Evolutionary conservation across 92 coral and sea anemone genomes (phyloP), one percentile per base, ranked within the genome.

Genomic region (Muricea muricata): DNA sequence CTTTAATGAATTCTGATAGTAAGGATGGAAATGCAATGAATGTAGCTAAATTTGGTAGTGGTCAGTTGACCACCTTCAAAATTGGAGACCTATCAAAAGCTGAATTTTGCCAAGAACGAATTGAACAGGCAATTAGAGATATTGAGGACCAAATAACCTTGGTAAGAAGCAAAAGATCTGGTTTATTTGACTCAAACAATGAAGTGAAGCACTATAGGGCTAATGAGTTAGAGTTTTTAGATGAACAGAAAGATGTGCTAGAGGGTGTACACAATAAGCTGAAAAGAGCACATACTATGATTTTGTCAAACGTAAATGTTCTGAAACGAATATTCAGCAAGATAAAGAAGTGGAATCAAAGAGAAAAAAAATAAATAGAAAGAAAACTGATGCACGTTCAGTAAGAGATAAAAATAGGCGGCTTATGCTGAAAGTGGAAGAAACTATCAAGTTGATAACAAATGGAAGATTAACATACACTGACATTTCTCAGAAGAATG

Each of bases 21-120:
- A 81, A 67, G 48, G 78, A 81, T 45, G 86, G 86, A 40, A 46
- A 65, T 65, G 86, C 78, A 26, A 65, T 65, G 11, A 81, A 81
- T 34, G 65, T 81, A 37, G 78, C 42, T 6, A 79, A 54, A 18
- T 82, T 82, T 34, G 31, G 72, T 42, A 50, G 41, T 50, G 35
- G 61, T n/a, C 74, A 61, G 34, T 45, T 82, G 42, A 50, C 67
- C 29, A 45, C 18, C 46, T 45, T 82, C 46, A 81, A 70, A 31
- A 67, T 55, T 32, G 70, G 77, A 54, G 85, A 65, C 76, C n/a
- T 69, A 9, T 69, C 40, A 21, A 80, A 80, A 80, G 85, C 76
- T 52, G 86, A 82, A 50, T 61, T 50, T 61, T 67, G 78, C 25
- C 86, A 82, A 50, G 52, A 73, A 68, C 54, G 39, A 54, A 42